Evolutionary conservation across 1,140 invertebrate genomes (phyloP).

Genomic region (Manduca sexta): DNA sequence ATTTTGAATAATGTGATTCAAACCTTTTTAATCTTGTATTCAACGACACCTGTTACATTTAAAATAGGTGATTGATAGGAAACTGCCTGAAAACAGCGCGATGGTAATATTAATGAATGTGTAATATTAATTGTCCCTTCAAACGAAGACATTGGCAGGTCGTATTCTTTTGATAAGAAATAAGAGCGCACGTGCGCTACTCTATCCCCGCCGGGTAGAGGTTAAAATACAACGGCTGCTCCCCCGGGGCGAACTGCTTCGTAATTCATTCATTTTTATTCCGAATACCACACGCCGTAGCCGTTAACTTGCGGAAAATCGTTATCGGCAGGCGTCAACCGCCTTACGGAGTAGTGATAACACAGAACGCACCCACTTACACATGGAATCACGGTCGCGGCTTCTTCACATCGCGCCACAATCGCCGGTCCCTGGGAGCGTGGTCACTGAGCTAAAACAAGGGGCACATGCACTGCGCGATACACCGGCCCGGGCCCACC

Average conservation of each 20-base stretch:
- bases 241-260: slow-evolving; percentile 23
- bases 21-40: slow-evolving; percentile 25
- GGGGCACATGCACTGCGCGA: slow-evolving; percentile 41
- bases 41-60: slow-evolving; percentile 46
- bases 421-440: slow-evolving; percentile 49
- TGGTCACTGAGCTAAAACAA: slow-evolving; percentile 44
- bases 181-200: slow-evolving; percentile 56
- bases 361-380: slow-evolving; percentile 63
- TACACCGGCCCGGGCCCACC: slow-evolving; percentile 16
- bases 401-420: slow-evolving; percentile 68
- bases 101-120: slow-evolving; percentile 15
- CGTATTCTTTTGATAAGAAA: slow-evolving; percentile 36
- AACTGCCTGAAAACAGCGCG: slow-evolving; percentile 1
- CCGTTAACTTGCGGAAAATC: slow-evolving; percentile 43
- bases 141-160: slow-evolving; percentile 24
- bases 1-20: slow-evolving; percentile 23
- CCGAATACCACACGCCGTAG: slow-evolving; percentile 29
- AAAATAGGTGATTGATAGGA: background rate
- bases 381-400: slow-evolving; percentile 65
- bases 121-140: slow-evolving; percentile 22
- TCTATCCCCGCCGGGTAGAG: slow-evolving; percentile 42
- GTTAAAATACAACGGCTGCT: slow-evolving; percentile 45
- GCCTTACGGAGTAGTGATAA: slow-evolving; percentile 37
- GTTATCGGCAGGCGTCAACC: slow-evolving; percentile 40
- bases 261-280: slow-evolving; percentile 54